phyloP scores from a whole-genome alignment of 2,797 vertebrate species.

The Thamnophis elegans region DNA sequence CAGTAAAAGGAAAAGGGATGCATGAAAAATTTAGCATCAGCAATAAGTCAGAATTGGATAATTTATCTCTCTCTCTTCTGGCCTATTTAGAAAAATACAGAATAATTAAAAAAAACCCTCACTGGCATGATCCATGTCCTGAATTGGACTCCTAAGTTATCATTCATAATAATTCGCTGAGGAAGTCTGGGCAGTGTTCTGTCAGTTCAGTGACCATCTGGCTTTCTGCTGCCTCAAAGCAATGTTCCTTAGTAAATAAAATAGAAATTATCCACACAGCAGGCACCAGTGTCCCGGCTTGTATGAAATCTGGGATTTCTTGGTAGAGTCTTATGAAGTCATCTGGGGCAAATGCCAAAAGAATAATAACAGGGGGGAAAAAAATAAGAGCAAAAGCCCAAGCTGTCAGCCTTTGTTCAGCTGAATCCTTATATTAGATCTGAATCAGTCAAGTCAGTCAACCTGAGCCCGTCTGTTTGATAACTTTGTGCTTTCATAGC shows the following conservation, averaged over 20 bases:
- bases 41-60: neutral
- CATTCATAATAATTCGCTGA: neutral
- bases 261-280: neutral
- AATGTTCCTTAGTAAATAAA: neutral
- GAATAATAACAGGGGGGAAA: fast-evolving
- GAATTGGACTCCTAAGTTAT: neutral
- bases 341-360: neutral
- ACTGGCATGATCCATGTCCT: neutral
- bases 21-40: neutral
- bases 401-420: neutral
- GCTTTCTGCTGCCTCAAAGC: neutral
- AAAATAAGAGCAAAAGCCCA: constrained; percentile 1
- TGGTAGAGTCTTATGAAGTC: neutral
- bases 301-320: neutral
- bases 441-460: neutral
- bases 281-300: fast-evolving
- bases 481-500: constrained; percentile 41
- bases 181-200: neutral
- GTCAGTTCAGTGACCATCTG: neutral
- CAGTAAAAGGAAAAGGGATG: neutral
- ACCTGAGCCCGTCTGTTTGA: neutral
- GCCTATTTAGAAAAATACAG: neutral
- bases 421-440: neutral
- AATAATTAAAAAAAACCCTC: neutral
- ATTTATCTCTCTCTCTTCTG: neutral